Evolutionary conservation across 2,797 vertebrate species (phyloP), one percentile per base, ranked within the genome.

Genomic region (Lithobates sylvaticus): DNA sequence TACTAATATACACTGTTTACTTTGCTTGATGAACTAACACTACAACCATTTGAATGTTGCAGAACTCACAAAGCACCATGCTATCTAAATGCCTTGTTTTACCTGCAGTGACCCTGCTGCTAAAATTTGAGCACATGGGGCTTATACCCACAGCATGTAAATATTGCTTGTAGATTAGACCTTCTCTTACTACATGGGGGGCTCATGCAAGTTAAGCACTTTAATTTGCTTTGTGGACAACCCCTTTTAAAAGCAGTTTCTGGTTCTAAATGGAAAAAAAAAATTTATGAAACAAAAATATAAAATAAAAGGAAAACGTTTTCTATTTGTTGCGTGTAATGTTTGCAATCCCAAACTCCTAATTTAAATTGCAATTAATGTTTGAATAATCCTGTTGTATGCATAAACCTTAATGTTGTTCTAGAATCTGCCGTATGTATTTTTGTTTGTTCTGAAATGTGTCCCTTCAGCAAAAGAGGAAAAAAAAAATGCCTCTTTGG

Each of bases 381-480:
- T n/a, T n/a, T 74, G 18, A 27, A 12, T 5, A 36, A 6, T n/a
- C 39, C 21, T 65, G 64, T n/a, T 71, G 9, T 74, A 29, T 74
- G 26, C 10, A 47, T 27, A 74, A 42, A 34, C 50, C 15, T 26
- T 54, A 34, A 12, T 64, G 15, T 71, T 67, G 2, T 54, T 80
- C 27, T 50, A 6, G 5, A 27, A 27, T 81, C n/a, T n/a, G 27
- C 15, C 0, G 23, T 39, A 18, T 81, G 71, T 29, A 26, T 26
- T 26, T 29, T 73, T 16, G 36, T 74, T 78, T 39, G 23, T 36
- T 65, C 18, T 50, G 26, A 68, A 26, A 68, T 75, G 42, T 50
- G 58, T 87, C 32, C 44, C 21, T 34, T 82, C 36, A 67, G 21
- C 64, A 16, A 29, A 54, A 71, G 47, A 44, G 64, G 42, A 23